Evolutionary conservation across 64 coral and sea anemone species (phyloP), one percentile per base, ranked within the genome.

Genomic region (Dendronephthya gigantea): DNA sequence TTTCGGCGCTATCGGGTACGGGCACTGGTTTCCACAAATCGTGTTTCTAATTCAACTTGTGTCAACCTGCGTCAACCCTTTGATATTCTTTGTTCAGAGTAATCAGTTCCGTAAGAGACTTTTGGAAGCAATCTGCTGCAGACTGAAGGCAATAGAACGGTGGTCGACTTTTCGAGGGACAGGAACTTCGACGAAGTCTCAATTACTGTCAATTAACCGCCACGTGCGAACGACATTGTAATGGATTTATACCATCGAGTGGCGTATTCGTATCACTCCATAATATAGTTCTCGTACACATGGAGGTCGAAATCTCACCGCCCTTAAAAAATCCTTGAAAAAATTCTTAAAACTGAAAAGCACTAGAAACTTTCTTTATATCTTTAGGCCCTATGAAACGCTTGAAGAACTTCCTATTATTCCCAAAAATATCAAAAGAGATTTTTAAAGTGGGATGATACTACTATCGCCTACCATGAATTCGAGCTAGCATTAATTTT

Each of bases 21-120:
- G 72, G 10, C 32, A 79, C 29, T 14, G 0, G 17, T 79, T 79
- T 35, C 32, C 72, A 79, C 72, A 79, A 39, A 36, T 79, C 7
- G 72, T 79, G 72, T 79, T 79, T 19, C 36, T 79, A 15, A 34
- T 79, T 36, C 72, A 79, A 79, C 72, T 79, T 39, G 29, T 79
- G 9, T 36, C 72, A 79, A 79, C 72, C 32, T 79, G 72, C 8
- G 72, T 79, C 27, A 79, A 79, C 29, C 72, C 72, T 28, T 35
- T 79, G 30, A 79, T 79, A 35, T 79, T 79, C 36, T 79, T 79
- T 29, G 36, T 79, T 36, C 72, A 79, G 36, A 79, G 72, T 29
- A 79, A 79, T 15, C 72, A 79, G 6, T 79, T 79, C 36, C 19
- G 72, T 11, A 36, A 79, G 4, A 9, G 72, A 34, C 72, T 79